phyloP scores from a whole-genome alignment of 2,888 invertebrate species.

The Cyaniris semiargus region DNA sequence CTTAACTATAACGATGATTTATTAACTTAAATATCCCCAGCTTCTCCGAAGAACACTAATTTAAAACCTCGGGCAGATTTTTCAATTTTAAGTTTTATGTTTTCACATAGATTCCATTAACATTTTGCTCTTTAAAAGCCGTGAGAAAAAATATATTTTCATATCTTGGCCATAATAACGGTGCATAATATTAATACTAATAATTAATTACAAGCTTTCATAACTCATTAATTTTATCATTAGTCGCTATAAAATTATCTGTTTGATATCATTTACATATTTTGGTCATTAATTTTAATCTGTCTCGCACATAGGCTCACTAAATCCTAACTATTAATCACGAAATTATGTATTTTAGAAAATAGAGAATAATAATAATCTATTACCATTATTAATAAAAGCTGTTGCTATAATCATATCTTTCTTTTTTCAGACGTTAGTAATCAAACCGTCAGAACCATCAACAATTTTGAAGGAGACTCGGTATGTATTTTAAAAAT shows the following conservation, averaged over 20 bases:
- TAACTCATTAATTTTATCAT: constrained; percentile 13
- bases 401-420: not conserved
- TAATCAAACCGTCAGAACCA: constrained; percentile 3
- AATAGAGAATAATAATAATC: not conserved
- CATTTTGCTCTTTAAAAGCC: not conserved
- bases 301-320: constrained; percentile 5
- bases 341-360: not conserved
- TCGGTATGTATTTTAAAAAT: constrained; percentile 28
- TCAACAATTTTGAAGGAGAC: not conserved
- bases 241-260: constrained; percentile 22
- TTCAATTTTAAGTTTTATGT: not conserved
- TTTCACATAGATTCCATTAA: not conserved
- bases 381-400: not conserved
- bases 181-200: not conserved
- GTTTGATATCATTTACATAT: constrained; percentile 23
- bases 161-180: constrained; percentile 5
- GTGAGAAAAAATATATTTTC: constrained; percentile 10
- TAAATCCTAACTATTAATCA: not conserved
- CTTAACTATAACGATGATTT: not conserved
- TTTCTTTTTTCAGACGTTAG: constrained; percentile 7
- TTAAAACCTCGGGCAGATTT: not conserved
- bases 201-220: constrained; percentile 15
- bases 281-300: constrained; percentile 21
- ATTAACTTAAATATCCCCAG: not conserved
- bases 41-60: not conserved